A percentile compares a stretch with the other conserved stretches of the same genome.
These are phyloP conservation scores for Odontamblyopus rebecca DNA, from an alignment of 2,797 vertebrate genomes.

Conservation along the genomic window DNA sequence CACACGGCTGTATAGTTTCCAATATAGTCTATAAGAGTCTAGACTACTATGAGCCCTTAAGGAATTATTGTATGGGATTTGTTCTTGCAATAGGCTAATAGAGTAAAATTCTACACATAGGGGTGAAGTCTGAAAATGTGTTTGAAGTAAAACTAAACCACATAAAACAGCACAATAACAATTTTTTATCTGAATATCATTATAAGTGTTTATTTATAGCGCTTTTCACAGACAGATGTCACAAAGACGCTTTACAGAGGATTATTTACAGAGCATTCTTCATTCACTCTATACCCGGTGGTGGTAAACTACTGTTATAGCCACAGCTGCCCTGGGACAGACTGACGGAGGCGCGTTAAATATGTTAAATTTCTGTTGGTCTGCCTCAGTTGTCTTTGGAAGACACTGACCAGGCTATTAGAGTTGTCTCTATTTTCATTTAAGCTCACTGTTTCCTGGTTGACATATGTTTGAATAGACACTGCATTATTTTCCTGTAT, in stretches of 20 bases:
- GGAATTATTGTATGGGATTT: background rate
- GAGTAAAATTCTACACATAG: background rate
- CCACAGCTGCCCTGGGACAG: no score
- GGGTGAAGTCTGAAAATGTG: background rate
- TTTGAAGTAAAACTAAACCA: background rate
- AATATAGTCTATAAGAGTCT: background rate
- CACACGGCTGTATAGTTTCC: conserved; percentile 4
- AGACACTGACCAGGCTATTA: background rate
- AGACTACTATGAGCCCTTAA: background rate
- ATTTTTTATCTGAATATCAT: background rate
- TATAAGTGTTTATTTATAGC: background rate
- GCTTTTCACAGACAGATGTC: no score
- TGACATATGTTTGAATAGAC: background rate
- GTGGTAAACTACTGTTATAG: no score
- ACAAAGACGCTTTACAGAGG: no score
- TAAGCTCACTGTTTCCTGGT: background rate
- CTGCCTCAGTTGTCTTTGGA: background rate
- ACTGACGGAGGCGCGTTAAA: no score
- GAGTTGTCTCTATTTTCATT: conserved; percentile 15
- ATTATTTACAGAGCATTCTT: no score
- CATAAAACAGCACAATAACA: background rate
- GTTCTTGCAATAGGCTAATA: background rate
- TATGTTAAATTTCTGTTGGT: background rate
- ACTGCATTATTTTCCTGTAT: background rate
- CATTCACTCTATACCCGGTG: no score